A percentile compares a stretch with the other conserved stretches of the same genome.
Evolutionary conservation across 2,888 invertebrate species (phyloP).

Genomic region (Sabellastarte sp.): DNA sequence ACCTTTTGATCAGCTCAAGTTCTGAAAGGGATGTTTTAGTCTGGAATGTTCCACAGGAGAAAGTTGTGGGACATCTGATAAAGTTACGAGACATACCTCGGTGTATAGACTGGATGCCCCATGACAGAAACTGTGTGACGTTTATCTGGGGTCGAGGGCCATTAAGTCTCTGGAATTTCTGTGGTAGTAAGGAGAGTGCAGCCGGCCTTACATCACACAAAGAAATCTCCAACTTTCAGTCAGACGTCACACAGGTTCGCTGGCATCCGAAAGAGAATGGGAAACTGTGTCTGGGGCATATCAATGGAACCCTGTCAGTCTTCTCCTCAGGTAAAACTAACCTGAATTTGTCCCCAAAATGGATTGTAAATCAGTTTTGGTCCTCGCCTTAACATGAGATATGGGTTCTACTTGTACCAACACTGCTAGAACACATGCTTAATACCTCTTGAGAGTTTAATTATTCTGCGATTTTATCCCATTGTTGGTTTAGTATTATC

Average conservation of each 20-base stretch:
- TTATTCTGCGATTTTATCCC: too few species aligned
- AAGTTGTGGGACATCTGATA: conserved; percentile 43
- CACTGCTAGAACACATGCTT: too few species aligned
- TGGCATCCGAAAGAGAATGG: conserved; percentile 53
- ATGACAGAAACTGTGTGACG: conserved; percentile 40
- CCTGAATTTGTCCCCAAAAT: too few species aligned
- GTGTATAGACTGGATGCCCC: conserved; percentile 53
- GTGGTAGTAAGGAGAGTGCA: neutral
- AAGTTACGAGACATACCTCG: conserved; percentile 40
- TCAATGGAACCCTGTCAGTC: conserved; percentile 56
- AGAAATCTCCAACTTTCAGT: conserved; percentile 41
- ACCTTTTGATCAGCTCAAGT: conserved; percentile 56
- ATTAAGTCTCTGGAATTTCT: conserved; percentile 51
- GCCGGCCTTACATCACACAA: conserved; percentile 27
- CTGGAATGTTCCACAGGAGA: conserved; percentile 56
- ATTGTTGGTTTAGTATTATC: neutral
- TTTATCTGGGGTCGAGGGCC: conserved; percentile 50
- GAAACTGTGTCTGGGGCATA: conserved; percentile 55
- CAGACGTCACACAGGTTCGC: conserved; percentile 43
- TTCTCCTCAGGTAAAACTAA: conserved; percentile 44
- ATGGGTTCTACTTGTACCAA: too few species aligned
- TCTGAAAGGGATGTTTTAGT: conserved; percentile 54
- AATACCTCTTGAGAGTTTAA: too few species aligned
- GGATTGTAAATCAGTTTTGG: too few species aligned
- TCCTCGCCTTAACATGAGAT: too few species aligned